Percentiles rank a stretch among this genome's conserved stretches.
Conservation (phyloP, 2,888 invertebrate species). For the Vanessa cardui region DNA sequence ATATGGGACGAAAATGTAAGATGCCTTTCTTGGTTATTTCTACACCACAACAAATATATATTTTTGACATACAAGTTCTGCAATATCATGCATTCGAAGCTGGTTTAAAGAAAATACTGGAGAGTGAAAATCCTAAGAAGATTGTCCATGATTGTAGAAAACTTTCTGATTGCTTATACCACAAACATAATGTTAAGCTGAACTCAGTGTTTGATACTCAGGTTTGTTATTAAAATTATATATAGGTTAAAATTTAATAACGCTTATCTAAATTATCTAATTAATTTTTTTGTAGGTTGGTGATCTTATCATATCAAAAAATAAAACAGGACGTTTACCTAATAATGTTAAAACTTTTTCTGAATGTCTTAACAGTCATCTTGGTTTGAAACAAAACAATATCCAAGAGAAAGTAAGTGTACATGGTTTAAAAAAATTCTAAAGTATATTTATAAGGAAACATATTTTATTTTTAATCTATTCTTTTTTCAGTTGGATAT, state of each 20-base stretch:
- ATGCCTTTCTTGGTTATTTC: constrained; percentile 75
- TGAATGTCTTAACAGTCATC: constrained; percentile 69
- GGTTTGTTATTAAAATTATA: constrained; percentile 50
- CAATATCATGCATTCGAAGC: constrained; percentile 76
- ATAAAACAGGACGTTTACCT: constrained; percentile 67
- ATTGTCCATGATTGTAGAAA: constrained; percentile 84
- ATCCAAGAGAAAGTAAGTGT: constrained; percentile 68
- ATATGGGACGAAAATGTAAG: constrained; percentile 76
- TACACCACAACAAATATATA: constrained; percentile 73
- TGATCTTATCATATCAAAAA: constrained; percentile 70
- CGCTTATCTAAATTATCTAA: neutral
- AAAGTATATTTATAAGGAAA: neutral
- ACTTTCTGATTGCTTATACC: constrained; percentile 82
- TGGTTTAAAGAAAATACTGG: constrained; percentile 74
- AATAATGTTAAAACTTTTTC: constrained; percentile 65
- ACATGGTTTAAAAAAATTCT: neutral
- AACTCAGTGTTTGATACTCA: constrained; percentile 85
- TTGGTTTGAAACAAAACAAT: constrained; percentile 65
- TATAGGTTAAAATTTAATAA: neutral
- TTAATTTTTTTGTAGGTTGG: constrained; percentile 71
- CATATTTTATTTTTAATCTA: neutral
- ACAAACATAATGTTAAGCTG: constrained; percentile 81
- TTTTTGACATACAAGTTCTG: constrained; percentile 78
- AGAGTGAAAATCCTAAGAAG: constrained; percentile 75
- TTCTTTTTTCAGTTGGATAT: constrained; percentile 69